Percentiles rank a stretch among this genome's conserved stretches.
phyloP scores from a whole-genome alignment of 2,888 invertebrate species.

The Dendrolimus pini region DNA sequence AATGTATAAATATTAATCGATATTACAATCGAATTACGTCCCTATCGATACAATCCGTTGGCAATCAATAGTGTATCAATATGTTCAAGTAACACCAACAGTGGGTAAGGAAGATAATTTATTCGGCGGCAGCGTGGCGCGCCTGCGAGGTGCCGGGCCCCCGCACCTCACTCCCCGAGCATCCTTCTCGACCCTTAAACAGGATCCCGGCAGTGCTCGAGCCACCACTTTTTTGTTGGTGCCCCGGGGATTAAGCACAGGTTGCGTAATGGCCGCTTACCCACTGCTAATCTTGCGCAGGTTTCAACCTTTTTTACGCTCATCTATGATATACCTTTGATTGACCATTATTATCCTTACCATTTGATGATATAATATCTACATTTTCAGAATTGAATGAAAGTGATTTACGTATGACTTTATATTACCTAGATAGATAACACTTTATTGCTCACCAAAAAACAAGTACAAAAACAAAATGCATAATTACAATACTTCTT shows the following conservation, averaged over 20 bases:
- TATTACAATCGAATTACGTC: too few species aligned
- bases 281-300: conserved; percentile 55
- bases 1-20: too few species aligned
- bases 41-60: background rate
- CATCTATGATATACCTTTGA: too few species aligned
- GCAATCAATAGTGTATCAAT: conserved; percentile 1
- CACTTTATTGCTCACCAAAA: too few species aligned
- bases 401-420: too few species aligned
- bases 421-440: too few species aligned
- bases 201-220: conserved; percentile 34
- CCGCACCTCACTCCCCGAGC: conserved; percentile 23
- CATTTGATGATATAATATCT: too few species aligned
- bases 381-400: too few species aligned
- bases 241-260: conserved; percentile 50
- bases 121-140: conserved; percentile 74
- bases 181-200: conserved; percentile 28
- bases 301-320: conserved; percentile 8
- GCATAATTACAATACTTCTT: too few species aligned
- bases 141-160: conserved; percentile 55
- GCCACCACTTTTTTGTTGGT: conserved; percentile 45
- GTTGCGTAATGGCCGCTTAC: conserved; percentile 68
- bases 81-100: background rate
- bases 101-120: conserved; percentile 61
- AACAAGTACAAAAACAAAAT: too few species aligned
- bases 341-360: too few species aligned